Base-by-base conservation (phyloP, 2,113 vertebrate genomes). In the Genyomyrus donnyi region DNA sequence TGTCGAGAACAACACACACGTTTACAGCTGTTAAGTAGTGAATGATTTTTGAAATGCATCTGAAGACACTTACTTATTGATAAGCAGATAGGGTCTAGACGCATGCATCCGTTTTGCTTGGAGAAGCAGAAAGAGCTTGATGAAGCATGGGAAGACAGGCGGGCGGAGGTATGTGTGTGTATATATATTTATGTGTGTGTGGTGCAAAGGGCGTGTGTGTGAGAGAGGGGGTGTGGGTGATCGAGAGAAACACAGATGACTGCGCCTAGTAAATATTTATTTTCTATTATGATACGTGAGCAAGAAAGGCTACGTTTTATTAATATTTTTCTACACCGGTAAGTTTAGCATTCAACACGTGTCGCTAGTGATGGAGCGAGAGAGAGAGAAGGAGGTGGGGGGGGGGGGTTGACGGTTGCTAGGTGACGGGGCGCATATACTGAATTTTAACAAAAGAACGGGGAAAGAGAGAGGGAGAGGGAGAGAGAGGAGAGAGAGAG, bases 331-430 rank as follows among this genome's bases (percentile, higher is more conserved):
- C 94, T 92, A 94, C 93, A 94, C 95, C 94, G 94, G 94, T 96
- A 96, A 96, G 96, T 96, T 96, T 96, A 96, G 96, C 96, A 96
- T 96, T 96, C 96, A 96, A 96, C 96, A 96, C 96, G 96, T 96
- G 96, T 96, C 96, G 96, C 95, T 94, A 91, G 95, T 95, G 96
- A 95, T 95, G 94, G 95, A 93, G 95, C 93, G 94, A 93, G 94
- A 90, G 90, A 90, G 94, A 90, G 93, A 90, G 93, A 90, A 92
- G 48, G 88, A 89, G 91, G 24, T 88, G 91, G 91, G 88, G 88
- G 90, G 92, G n/a, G n/a, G 62, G 39, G 89, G 95, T 95, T 96
- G 95, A 96, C 92, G 96, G 96, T 96, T 96, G 96, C 96, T 96
- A 96, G 95, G 96, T 95, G 96, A 96, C 95, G 94, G 94, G 94